A percentile compares a stretch with the other conserved stretches of the same genome.
These are phyloP conservation scores for Encarsia formosa DNA, from an alignment of 2,888 invertebrate genomes.

Conservation along the genomic window DNA sequence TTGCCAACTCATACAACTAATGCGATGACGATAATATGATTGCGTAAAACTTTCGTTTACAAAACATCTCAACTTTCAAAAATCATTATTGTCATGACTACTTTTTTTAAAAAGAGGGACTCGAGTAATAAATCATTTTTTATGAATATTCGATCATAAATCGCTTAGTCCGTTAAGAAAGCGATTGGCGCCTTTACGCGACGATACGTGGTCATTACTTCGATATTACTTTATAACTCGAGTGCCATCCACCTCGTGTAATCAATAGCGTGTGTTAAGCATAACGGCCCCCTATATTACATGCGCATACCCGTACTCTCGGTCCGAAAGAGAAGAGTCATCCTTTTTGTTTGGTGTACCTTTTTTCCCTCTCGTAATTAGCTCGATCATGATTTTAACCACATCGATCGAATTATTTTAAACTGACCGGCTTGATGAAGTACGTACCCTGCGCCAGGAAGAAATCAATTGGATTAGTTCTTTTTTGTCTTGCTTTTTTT, in stretches of 20 bases:
- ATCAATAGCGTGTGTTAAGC: constrained; percentile 24
- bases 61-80: too few relatives aligned
- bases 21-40: too few relatives aligned
- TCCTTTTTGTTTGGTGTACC: constrained; percentile 8
- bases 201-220: constrained; percentile 15
- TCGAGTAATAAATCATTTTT: too few relatives aligned
- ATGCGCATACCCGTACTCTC: background rate
- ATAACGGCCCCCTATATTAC: constrained; percentile 13
- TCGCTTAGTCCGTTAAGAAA: constrained; percentile 23
- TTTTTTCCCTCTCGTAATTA: constrained; percentile 11
- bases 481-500: too few relatives aligned
- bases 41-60: too few relatives aligned
- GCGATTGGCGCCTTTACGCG: constrained; percentile 18
- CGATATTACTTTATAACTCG: constrained; percentile 25
- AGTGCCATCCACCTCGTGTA: constrained; percentile 22
- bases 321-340: background rate
- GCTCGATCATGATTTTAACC: constrained; percentile 4
- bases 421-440: constrained; percentile 3
- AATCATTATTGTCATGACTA: too few relatives aligned
- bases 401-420: constrained; percentile 1
- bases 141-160: too few relatives aligned
- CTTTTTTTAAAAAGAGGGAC: too few relatives aligned
- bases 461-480: constrained; percentile 12
- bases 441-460: constrained; percentile 7
- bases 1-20: too few relatives aligned